Evolutionary conservation across 2,888 invertebrate genomes (phyloP).

Genomic region (Frankliniella intonsa): DNA sequence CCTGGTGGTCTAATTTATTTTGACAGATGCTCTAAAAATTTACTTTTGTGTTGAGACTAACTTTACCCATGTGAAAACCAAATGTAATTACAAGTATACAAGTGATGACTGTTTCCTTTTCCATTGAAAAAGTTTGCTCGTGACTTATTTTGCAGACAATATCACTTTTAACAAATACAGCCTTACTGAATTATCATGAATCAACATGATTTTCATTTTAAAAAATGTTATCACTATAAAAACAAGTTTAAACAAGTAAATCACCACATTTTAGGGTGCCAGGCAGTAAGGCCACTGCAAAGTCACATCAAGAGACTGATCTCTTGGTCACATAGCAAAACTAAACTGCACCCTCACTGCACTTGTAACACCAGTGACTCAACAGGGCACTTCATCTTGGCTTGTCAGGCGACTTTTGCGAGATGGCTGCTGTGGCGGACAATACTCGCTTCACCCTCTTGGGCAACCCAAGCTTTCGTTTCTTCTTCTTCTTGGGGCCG

Average conservation of each 20-base stretch:
- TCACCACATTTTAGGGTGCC: background rate
- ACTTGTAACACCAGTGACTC: no score
- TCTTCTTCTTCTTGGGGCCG: background rate
- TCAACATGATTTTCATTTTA: background rate
- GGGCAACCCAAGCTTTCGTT: background rate
- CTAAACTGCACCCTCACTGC: no score
- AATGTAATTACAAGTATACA: no score
- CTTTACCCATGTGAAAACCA: no score
- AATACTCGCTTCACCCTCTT: background rate
- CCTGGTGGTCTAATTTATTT: no score
- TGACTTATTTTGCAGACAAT: background rate
- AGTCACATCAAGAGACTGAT: no score
- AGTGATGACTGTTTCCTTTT: no score
- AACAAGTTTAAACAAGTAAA: background rate
- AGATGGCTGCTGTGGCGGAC: background rate
- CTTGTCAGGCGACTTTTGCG: background rate
- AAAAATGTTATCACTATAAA: background rate
- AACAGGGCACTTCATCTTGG: background rate
- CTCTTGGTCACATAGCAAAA: no score
- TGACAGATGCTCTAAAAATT: no score
- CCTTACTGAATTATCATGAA: background rate
- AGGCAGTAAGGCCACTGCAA: no score
- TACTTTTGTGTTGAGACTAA: no score
- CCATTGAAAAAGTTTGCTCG: background rate
- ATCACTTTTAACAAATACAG: background rate